Percentiles rank a stretch among this genome's conserved stretches.
These are phyloP conservation scores for Butorides virescens DNA, from an alignment of 2,113 vertebrate species.

Conservation along the genomic window DNA sequence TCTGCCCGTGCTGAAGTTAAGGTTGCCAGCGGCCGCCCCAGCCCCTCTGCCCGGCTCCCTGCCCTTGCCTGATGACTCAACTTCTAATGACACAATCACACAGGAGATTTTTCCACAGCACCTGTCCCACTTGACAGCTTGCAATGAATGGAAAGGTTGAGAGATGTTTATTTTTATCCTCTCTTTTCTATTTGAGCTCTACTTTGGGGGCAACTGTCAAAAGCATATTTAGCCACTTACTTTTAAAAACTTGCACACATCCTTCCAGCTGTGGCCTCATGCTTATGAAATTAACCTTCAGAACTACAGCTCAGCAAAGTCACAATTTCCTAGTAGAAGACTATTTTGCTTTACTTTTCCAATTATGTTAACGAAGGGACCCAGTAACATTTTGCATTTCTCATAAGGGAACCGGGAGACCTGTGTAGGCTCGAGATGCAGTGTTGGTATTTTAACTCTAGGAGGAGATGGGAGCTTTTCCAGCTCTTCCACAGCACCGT, in stretches of 20 bases:
- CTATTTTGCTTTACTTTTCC: not conserved
- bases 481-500: not conserved
- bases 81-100: conserved; percentile 8
- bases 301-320: not conserved
- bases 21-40: not conserved
- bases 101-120: not conserved
- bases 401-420: not conserved
- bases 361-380: not conserved
- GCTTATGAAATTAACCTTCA: not conserved
- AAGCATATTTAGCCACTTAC: not conserved
- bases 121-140: conserved; percentile 40
- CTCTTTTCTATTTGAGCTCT: conserved; percentile 6
- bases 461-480: not conserved
- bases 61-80: not conserved
- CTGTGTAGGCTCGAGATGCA: not conserved
- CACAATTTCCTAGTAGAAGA: not conserved
- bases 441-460: not conserved
- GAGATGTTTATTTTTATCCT: conserved; percentile 44
- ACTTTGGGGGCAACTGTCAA: not conserved
- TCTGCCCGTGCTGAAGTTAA: not conserved
- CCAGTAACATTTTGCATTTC: not conserved
- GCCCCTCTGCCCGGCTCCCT: not conserved
- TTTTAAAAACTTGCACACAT: not conserved
- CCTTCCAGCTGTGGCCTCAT: rapidly evolving
- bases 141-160: conserved; percentile 2